A percentile compares a stretch with the other conserved stretches of the same genome.
Conservation (phyloP, 2,113 vertebrate species). For the Neomonachus schauinslandi region DNA sequence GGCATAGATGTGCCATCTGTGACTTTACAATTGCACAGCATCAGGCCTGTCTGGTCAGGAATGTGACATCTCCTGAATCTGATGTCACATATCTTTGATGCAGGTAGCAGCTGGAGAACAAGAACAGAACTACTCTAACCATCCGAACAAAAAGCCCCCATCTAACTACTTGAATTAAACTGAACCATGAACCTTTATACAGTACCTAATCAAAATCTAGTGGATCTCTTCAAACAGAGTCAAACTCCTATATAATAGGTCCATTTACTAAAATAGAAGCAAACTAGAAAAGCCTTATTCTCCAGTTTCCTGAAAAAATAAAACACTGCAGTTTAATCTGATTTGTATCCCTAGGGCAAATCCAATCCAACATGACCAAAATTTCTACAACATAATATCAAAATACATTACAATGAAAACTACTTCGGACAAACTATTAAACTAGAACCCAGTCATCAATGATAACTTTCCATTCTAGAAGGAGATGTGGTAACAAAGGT, state of each 20-base stretch:
- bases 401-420: background rate
- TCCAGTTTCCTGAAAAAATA: background rate
- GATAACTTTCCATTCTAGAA: background rate
- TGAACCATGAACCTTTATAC: background rate
- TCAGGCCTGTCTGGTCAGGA: background rate
- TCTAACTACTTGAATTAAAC: background rate
- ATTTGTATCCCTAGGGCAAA: background rate
- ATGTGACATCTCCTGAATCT: background rate
- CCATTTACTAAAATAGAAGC: constrained; percentile 9
- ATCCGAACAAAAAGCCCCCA: background rate
- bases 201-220: background rate
- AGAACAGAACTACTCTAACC: background rate
- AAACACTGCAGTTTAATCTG: background rate
- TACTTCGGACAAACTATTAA: background rate
- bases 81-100: background rate
- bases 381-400: background rate
- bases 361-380: background rate
- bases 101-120: background rate
- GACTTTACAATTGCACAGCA: background rate
- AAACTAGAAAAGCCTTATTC: background rate
- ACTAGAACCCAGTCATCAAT: background rate
- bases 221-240: background rate
- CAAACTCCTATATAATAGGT: background rate
- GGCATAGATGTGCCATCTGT: background rate
- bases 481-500: background rate